Evolutionary conservation across 2,113 vertebrate species (phyloP).

Genomic region (Xiphorhynchus elegans): DNA sequence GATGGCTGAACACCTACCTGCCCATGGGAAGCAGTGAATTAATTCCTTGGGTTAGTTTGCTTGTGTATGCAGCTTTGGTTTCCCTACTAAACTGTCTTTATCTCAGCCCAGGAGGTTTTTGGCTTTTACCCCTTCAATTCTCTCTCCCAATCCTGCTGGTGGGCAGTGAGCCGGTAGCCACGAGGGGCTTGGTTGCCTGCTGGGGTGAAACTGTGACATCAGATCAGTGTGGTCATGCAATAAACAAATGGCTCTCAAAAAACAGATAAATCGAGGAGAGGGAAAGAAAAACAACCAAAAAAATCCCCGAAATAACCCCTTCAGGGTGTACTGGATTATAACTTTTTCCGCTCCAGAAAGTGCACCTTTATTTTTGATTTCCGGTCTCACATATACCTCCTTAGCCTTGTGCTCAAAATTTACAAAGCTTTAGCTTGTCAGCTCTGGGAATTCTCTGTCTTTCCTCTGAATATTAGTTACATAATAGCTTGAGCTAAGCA

Average conservation of each 20-base stretch:
- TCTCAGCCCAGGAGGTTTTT: not conserved
- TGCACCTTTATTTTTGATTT: conserved; percentile 27
- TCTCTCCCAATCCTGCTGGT: not conserved
- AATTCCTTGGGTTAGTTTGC: not conserved
- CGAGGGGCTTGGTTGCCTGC: not conserved
- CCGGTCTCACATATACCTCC: not conserved
- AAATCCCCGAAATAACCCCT: not conserved
- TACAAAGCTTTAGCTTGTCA: conserved; percentile 58
- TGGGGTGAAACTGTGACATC: not conserved
- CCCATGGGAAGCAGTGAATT: not conserved
- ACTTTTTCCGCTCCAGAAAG: conserved; percentile 8
- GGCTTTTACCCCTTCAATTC: not conserved
- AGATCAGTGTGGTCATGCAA: not conserved
- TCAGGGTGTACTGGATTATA: not conserved
- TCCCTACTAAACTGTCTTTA: not conserved
- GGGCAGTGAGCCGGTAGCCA: accelerated
- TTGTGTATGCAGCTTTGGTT: not conserved
- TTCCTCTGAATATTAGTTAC: conserved; percentile 63
- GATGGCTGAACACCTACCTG: not conserved
- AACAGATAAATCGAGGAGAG: not conserved
- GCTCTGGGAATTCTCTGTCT: conserved; percentile 38
- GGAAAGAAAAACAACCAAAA: not conserved
- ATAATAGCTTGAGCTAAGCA: conserved; percentile 60
- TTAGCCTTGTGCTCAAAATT: conserved; percentile 38
- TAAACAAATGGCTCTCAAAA: not conserved